Evolutionary conservation across 2,888 invertebrate genomes (phyloP), one percentile per base, ranked within the genome.

Genomic region (Microctonus aethiopoides): DNA sequence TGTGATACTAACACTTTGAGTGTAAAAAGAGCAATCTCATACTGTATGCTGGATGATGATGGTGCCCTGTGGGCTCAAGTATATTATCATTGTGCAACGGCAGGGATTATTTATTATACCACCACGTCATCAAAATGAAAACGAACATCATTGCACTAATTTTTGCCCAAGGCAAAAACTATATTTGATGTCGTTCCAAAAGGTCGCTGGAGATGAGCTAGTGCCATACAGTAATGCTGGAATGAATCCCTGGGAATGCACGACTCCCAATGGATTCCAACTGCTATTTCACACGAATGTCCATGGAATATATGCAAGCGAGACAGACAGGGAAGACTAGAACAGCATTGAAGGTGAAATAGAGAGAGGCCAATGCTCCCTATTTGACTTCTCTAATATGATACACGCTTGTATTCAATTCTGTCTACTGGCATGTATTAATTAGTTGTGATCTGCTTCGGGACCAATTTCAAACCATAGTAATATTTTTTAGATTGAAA

Each of bases 131-230:
- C 11, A 29, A 3, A 29, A 56, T 29, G 26, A 26, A 24, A 29
- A 56, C 56, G 13, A 56, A n/a, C 56, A 56, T 56, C 56, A 39
- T 39, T 3, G 56, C 56, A 56, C 56, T 56, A 56, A 56, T 56
- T 56, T 29, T 56, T n/a, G 56, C 56, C 29, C 13, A 16, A 16
- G 20, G 57, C 16, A n/a, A 57, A n/a, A n/a, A n/a, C 13, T n/a
- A 13, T 46, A 16, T n/a, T 16, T 46, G 46, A 46, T 7, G 46
- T 54, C 3, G 51, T 52, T 22, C 20, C 24, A 22, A 54, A 24
- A 54, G 24, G 13, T 54, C 26, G 11, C 24, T 54, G 26, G 54
- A 56, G 54, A 54, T 54, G 54, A 54, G n/a, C n/a, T 54, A 22
- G 11, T 5, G 46, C 9, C 4, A 16, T 46, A n/a, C n/a, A n/a